Evolutionary conservation across 2,113 vertebrate species (phyloP).

Genomic region (Oostethus manadensis): DNA sequence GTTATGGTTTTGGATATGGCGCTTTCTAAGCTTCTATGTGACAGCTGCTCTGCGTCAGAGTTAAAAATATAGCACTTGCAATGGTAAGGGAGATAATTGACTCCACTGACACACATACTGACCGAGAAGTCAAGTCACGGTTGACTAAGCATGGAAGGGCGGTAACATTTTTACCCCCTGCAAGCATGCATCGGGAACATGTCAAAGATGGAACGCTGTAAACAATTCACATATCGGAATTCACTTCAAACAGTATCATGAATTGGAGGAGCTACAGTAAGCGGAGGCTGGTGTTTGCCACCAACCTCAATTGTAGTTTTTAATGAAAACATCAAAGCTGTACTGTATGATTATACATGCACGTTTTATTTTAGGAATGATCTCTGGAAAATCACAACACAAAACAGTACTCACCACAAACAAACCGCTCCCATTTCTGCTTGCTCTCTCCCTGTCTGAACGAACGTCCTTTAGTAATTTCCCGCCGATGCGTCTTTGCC

Average conservation of each 20-base stretch:
- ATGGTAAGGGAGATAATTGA: conserved; percentile 42
- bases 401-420: conserved; percentile 52
- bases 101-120: conserved; percentile 48
- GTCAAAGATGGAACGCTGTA: too few species aligned
- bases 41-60: conserved; percentile 45
- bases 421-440: conserved; percentile 7
- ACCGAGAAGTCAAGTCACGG: conserved; percentile 10
- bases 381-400: not conserved
- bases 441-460: not conserved
- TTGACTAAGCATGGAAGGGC: conserved; percentile 29
- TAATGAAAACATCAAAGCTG: too few species aligned
- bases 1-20: conserved; percentile 9
- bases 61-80: conserved; percentile 53
- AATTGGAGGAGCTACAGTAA: too few species aligned
- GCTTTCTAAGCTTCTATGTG: conserved; percentile 22
- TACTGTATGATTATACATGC: not conserved
- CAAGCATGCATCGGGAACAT: too few species aligned
- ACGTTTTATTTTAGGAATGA: too few species aligned
- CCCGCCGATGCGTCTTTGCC: conserved; percentile 5
- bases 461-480: conserved; percentile 2
- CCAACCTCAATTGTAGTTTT: too few species aligned
- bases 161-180: not conserved
- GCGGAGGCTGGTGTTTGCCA: too few species aligned
- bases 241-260: too few species aligned
- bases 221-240: too few species aligned